Evolutionary conservation across 1,140 invertebrate species (phyloP).

Genomic region (Drosophila kikkawai): DNA sequence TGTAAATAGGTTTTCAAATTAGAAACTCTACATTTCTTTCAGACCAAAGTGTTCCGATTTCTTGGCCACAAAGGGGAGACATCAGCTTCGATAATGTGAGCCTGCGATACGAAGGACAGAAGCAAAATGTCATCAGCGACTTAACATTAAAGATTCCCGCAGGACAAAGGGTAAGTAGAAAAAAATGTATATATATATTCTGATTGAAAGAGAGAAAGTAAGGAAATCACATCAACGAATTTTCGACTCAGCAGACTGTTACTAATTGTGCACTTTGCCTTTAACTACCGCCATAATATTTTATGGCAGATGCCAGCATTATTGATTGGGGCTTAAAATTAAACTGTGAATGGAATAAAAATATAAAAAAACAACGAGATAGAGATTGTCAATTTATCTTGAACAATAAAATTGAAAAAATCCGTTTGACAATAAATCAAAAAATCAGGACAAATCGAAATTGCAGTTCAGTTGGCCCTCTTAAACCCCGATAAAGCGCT

Average conservation of each 20-base stretch:
- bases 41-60: conserved; percentile 86
- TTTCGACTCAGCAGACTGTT: conserved; percentile 46
- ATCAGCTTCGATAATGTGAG: conserved; percentile 90
- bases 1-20: too few species aligned
- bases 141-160: conserved; percentile 88
- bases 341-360: conserved; percentile 6
- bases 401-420: conserved; percentile 25
- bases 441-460: conserved; percentile 21
- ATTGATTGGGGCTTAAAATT: conserved; percentile 29
- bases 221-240: conserved; percentile 49
- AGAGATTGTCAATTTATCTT: conserved; percentile 23
- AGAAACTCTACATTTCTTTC: not conserved
- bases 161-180: conserved; percentile 88
- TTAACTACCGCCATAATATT: conserved; percentile 25
- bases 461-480: not conserved
- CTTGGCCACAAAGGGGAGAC: conserved; percentile 90
- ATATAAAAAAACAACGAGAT: not conserved
- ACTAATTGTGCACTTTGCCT: conserved; percentile 55
- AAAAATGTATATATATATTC: not conserved
- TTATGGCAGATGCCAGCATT: conserved; percentile 23
- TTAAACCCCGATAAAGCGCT: conserved; percentile 14
- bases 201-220: conserved; percentile 24
- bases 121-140: conserved; percentile 88
- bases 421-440: conserved; percentile 34
- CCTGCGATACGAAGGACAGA: conserved; percentile 88